A percentile compares a stretch with the other conserved stretches of the same genome.
Evolutionary conservation across 2,113 vertebrate genomes (phyloP).

Genomic region (Micronisus gabar): DNA sequence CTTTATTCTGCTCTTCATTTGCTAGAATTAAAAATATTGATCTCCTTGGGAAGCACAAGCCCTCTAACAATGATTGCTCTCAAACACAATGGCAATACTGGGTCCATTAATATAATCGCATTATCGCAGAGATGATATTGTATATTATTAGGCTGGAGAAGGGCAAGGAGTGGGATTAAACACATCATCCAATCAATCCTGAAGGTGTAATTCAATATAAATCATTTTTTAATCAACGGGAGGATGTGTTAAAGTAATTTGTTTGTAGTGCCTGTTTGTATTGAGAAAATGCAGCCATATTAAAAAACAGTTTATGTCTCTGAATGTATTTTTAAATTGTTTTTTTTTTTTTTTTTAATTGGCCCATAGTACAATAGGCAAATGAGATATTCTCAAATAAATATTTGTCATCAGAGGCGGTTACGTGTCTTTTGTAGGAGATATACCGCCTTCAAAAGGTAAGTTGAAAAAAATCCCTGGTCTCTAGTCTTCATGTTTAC

Average conservation of each 20-base stretch:
- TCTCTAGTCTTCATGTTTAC: neutral
- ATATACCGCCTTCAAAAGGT: accelerated
- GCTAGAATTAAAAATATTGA: neutral
- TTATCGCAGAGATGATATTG: neutral
- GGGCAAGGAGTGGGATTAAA: neutral
- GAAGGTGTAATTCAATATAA: neutral
- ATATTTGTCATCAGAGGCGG: neutral
- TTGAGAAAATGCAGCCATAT: neutral
- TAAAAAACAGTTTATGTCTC: neutral
- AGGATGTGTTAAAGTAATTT: neutral
- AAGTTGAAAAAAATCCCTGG: neutral
- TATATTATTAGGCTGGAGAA: neutral
- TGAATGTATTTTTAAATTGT: neutral
- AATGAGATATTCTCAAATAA: neutral
- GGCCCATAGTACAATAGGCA: neutral
- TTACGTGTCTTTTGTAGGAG: no score
- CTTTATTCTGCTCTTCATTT: neutral
- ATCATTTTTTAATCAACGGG: neutral
- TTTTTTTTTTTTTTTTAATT: neutral
- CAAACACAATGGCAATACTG: neutral
- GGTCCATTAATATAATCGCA: neutral
- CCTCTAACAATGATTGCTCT: neutral
- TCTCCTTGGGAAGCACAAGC: neutral
- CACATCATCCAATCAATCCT: neutral
- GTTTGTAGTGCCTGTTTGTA: neutral